phyloP scores from a whole-genome alignment of 2,888 invertebrate species.

The Tenthredo notha region DNA sequence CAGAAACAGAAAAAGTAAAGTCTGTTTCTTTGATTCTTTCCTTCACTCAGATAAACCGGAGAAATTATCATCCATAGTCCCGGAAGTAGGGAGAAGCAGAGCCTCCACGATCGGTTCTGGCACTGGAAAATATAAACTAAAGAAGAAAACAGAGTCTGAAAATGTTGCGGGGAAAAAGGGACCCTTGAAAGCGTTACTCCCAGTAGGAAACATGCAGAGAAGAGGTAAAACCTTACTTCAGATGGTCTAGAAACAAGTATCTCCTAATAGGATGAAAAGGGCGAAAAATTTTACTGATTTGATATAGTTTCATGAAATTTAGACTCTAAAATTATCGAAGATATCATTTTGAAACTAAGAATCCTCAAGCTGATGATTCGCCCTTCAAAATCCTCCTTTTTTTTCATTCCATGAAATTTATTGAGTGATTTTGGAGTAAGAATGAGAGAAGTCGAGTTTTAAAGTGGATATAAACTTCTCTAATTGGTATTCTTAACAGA shows the following conservation, averaged over 20 bases:
- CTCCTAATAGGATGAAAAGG: not conserved
- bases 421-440: not conserved
- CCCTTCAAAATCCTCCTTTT: not conserved
- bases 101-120: constrained; percentile 53
- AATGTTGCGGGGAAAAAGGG: constrained; percentile 67
- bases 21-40: not conserved
- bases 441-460: not conserved
- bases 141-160: constrained; percentile 64
- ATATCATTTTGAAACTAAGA: no score
- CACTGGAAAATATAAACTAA: constrained; percentile 67
- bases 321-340: not conserved
- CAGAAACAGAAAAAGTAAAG: not conserved
- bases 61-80: constrained; percentile 30
- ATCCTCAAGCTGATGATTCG: no score
- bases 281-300: not conserved
- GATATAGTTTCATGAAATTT: not conserved
- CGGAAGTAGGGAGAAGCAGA: constrained; percentile 23
- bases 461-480: not conserved
- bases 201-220: constrained; percentile 72
- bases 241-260: not conserved
- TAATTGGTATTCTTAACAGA: not conserved
- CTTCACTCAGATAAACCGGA: not conserved
- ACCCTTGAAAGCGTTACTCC: constrained; percentile 74
- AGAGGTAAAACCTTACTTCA: constrained; percentile 62
- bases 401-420: not conserved